Base-by-base conservation (phyloP, 1,140 invertebrate species). In the Apis florea region DNA sequence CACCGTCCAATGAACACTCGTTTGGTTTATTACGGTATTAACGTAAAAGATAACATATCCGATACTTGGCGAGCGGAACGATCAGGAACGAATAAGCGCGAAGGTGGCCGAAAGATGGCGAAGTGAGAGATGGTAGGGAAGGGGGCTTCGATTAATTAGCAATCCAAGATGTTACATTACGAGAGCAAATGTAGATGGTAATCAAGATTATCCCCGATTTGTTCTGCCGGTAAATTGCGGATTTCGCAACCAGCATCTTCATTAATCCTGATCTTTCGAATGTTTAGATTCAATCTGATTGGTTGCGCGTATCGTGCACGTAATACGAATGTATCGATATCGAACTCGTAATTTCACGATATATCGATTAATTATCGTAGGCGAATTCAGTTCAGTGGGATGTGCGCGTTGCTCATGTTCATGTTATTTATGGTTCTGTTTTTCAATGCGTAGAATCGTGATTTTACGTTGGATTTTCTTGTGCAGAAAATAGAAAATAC, bases 11-110 rank as follows among this genome's bases (percentile, higher is more conserved):
- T 49, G 64, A 59, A 64, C 61, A 26, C 19, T 40, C 72, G 84
- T 31, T 79, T 86, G 64, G 71, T 83, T 86, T 86, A 86, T 86
- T 84, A 24, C 70, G 71, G 59, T 77, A 86, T 86, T 86, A 85
- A 85, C 72, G 82, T 78, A 79, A 78, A 67, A 69, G 71, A 85
- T 68, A 66, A 58, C 59, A 61, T 21, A 15, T 40, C 66, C 51
- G 68, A 69, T 61, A 63, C 6, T 21, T 8, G 26, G 40, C 24
- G 54, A 40, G 24, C n/a, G 19, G 10, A 24, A 26, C n/a, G 49
- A 26, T 12, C 19, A 17, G 15, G 19, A 58, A n/a, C 24, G 24
- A 24, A 5, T 24, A 31, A 15, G 24, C 17, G 26, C 31, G 15
- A 24, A 63, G 12, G 31, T n/a, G 13, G 70, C 21, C 19, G 9